Evolutionary conservation across 1,140 invertebrate species (phyloP).

Genomic region (Triops longicaudatus): DNA sequence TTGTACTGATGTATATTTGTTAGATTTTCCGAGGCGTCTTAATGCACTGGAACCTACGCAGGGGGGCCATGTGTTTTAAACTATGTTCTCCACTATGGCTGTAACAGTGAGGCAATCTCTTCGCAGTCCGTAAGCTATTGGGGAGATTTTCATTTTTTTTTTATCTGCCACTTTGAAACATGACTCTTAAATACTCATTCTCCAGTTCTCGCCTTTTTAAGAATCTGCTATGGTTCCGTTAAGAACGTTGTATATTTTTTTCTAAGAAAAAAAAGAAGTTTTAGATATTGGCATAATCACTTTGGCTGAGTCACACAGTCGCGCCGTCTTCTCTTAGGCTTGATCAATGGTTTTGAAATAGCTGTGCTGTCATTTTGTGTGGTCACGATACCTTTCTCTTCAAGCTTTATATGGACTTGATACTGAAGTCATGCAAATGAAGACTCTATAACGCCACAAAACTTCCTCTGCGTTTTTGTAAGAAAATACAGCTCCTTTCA

Average conservation of each 20-base stretch:
- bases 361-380: not conserved
- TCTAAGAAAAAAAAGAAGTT: not conserved
- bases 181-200: conserved; percentile 7
- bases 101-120: not conserved
- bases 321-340: not conserved
- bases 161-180: conserved; percentile 6
- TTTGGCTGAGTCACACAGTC: not conserved
- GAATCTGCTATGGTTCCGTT: not conserved
- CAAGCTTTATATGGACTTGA: not conserved
- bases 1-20: conserved; percentile 4
- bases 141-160: not conserved
- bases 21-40: not conserved
- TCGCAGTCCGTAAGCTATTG: not conserved
- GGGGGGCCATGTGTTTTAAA: not conserved
- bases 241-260: not conserved
- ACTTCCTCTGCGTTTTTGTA: too few species aligned
- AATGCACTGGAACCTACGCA: not conserved
- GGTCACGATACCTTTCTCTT: not conserved
- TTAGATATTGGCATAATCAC: not conserved
- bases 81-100: not conserved
- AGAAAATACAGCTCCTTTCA: too few species aligned
- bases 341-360: not conserved
- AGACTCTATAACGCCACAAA: not conserved
- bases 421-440: conserved; percentile 5
- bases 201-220: not conserved